phyloP scores from a whole-genome alignment of 2,797 vertebrate genomes.

The Xyrichtys novacula region DNA sequence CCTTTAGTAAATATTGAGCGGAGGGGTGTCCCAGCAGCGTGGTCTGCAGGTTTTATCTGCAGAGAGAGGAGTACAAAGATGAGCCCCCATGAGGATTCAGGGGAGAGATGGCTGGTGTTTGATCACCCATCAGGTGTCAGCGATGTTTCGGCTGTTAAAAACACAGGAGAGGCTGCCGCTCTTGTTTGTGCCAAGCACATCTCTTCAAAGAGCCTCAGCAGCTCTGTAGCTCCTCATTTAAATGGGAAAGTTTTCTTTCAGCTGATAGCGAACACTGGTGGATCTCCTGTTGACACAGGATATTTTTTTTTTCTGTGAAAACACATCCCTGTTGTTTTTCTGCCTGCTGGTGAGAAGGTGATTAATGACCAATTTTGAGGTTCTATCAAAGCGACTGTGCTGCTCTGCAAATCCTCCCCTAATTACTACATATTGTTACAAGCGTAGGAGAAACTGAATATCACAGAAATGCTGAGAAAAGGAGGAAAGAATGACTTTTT shows the following conservation, averaged over 20 bases:
- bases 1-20: slow-evolving; percentile 83
- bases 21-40: slow-evolving; percentile 78
- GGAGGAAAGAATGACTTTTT: slow-evolving; percentile 50
- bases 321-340: slow-evolving; percentile 76
- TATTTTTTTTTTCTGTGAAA: slow-evolving; percentile 74
- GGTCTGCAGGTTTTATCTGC: slow-evolving; percentile 81
- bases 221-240: slow-evolving; percentile 85
- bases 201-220: slow-evolving; percentile 84
- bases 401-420: slow-evolving; percentile 78
- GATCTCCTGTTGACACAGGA: slow-evolving; percentile 86
- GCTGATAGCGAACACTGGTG: slow-evolving; percentile 64
- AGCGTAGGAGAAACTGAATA: slow-evolving; percentile 51
- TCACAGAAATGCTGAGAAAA: slow-evolving; percentile 57
- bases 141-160: slow-evolving; percentile 83
- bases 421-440: slow-evolving; percentile 79
- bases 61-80: slow-evolving; percentile 82
- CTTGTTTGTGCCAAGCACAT: slow-evolving; percentile 84
- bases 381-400: slow-evolving; percentile 79
- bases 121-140: slow-evolving; percentile 90
- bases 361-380: slow-evolving; percentile 85
- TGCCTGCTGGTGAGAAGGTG: slow-evolving; percentile 75
- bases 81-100: slow-evolving; percentile 80
- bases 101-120: slow-evolving; percentile 82
- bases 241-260: slow-evolving; percentile 84
- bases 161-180: slow-evolving; percentile 85